These are phyloP conservation scores for Lepidurus packardi DNA, from an alignment of 1,140 invertebrate genomes.

Conservation along the genomic window DNA sequence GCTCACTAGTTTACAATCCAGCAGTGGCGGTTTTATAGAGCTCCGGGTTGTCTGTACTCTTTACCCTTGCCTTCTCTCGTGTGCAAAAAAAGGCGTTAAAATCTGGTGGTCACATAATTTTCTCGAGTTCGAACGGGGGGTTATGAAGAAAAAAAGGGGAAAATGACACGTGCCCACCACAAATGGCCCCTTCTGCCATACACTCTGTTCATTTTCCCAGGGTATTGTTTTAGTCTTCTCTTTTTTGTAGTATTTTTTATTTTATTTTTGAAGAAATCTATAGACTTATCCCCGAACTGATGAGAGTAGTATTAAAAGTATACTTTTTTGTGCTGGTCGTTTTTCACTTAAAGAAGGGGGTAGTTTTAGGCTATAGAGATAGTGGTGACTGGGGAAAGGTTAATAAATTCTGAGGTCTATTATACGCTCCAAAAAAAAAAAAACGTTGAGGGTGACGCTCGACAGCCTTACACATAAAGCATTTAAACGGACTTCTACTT, in stretches of 20 bases:
- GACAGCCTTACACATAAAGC: not conserved
- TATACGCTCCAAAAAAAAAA: not conserved
- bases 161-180: slow-evolving; percentile 18
- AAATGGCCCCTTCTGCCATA: not conserved
- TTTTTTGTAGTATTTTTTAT: not conserved
- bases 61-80: not conserved
- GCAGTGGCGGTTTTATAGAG: slow-evolving; percentile 13
- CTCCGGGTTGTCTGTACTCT: slow-evolving; percentile 5
- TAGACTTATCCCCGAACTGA: no score
- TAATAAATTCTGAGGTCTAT: not conserved
- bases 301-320: no score
- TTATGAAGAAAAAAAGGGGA: not conserved
- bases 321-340: no score
- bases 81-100: not conserved
- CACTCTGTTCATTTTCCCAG: not conserved
- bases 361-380: no score
- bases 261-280: no score
- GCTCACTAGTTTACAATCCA: slow-evolving; percentile 10
- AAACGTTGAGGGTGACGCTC: not conserved
- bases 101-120: slow-evolving; percentile 15
- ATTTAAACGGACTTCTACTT: not conserved
- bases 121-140: not conserved
- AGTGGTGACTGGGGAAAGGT: not conserved
- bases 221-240: not conserved
- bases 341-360: no score